phyloP scores from a whole-genome alignment of 2,888 invertebrate genomes.

The Cheilosia soror region DNA sequence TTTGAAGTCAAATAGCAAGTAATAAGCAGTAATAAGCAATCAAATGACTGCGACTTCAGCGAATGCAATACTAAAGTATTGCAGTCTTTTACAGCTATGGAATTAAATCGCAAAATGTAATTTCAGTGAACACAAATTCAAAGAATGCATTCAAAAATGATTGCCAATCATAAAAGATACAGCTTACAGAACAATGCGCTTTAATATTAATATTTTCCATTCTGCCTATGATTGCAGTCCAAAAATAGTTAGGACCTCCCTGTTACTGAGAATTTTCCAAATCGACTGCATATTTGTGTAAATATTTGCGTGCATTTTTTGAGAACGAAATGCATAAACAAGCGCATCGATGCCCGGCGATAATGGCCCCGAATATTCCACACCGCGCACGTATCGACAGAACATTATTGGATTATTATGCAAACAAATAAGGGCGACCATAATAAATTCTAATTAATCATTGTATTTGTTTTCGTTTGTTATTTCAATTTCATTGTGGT shows the following conservation, averaged over 20 bases:
- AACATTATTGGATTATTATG: constrained; percentile 11
- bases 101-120: no score
- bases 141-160: no score
- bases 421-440: constrained; percentile 45
- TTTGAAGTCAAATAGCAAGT: no score
- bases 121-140: no score
- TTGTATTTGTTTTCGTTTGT: constrained; percentile 61
- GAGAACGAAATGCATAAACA: not conserved
- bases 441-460: constrained; percentile 54
- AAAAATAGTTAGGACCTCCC: no score
- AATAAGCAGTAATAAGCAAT: no score
- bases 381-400: not conserved
- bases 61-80: no score
- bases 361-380: constrained; percentile 6
- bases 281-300: constrained; percentile 12
- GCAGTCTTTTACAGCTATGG: no score
- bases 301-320: constrained; percentile 30
- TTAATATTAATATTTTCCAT: not conserved
- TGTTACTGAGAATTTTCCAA: not conserved
- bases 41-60: no score
- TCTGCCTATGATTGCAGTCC: no score
- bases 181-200: no score
- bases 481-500: constrained; percentile 65
- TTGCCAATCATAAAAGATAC: no score
- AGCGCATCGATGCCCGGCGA: constrained; percentile 5